These are phyloP conservation scores for Phataginus tetradactyla DNA, from an alignment of 2,797 vertebrate species.

Conservation along the genomic window DNA sequence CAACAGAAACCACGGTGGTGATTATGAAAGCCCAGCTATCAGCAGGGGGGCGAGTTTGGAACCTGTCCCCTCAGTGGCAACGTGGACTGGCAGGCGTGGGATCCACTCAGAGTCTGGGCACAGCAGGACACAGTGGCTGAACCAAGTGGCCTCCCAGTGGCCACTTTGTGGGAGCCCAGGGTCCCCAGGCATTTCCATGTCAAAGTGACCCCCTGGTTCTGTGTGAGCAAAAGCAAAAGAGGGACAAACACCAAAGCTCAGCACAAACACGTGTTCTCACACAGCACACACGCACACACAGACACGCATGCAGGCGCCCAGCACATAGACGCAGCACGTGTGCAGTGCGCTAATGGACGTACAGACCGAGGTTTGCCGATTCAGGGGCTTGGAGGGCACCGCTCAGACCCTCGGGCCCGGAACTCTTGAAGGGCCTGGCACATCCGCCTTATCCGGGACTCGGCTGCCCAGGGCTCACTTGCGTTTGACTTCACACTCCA, in stretches of 20 bases:
- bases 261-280: too few species aligned
- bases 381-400: not conserved
- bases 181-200: too few species aligned
- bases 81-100: not conserved
- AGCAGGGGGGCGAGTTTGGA: not conserved
- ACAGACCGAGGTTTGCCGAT: too few species aligned
- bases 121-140: not conserved
- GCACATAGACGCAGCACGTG: too few species aligned
- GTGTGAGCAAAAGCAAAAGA: not conserved
- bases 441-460: not conserved
- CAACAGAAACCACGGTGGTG: not conserved
- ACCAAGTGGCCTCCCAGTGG: not conserved
- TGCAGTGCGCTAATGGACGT: fast-evolving
- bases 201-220: not conserved
- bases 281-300: not conserved
- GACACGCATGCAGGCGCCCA: too few species aligned
- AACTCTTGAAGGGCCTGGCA: not conserved
- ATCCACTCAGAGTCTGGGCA: not conserved
- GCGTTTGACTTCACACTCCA: fast-evolving
- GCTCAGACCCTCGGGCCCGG: not conserved
- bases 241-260: not conserved
- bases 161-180: not conserved
- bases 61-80: fast-evolving
- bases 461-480: not conserved
- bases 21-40: fast-evolving